Evolutionary conservation across 2,888 invertebrate species (phyloP).

Genomic region (Eurois occulta): DNA sequence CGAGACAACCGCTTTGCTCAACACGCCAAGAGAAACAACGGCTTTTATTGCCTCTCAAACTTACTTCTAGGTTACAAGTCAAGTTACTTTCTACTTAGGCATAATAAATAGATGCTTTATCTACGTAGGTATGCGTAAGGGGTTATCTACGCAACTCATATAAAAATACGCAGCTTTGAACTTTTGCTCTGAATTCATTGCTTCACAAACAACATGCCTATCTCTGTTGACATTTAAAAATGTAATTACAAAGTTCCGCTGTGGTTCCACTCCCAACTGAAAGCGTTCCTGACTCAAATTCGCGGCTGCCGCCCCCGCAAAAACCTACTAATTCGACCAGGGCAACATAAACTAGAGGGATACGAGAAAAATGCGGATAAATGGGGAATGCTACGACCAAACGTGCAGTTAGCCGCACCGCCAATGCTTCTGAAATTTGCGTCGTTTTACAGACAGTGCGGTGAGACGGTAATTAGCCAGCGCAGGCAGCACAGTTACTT

Average conservation of each 20-base stretch:
- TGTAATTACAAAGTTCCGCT: conserved; percentile 48
- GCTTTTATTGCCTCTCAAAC: conserved; percentile 48
- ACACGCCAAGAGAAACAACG: conserved; percentile 38
- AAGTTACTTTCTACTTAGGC: conserved; percentile 18
- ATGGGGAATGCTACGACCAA: conserved; percentile 72
- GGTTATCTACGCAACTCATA: neutral
- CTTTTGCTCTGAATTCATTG: conserved; percentile 42
- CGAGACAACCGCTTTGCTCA: conserved; percentile 48
- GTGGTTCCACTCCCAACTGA: conserved; percentile 33
- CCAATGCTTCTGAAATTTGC: conserved; percentile 83
- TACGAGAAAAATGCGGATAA: conserved; percentile 73
- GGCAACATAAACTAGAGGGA: conserved; percentile 75
- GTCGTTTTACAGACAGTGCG: conserved; percentile 74
- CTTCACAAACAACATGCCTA: conserved; percentile 40
- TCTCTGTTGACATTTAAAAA: conserved; percentile 52
- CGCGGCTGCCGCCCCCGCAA: conserved; percentile 74
- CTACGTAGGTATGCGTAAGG: neutral
- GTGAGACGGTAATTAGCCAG: conserved; percentile 79
- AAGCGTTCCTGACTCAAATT: conserved; percentile 50
- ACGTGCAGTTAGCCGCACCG: conserved; percentile 79
- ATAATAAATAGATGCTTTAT: neutral
- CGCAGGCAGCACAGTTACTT: conserved; percentile 76
- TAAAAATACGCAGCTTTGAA: conserved; percentile 11
- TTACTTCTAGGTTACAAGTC: conserved; percentile 41
- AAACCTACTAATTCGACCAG: conserved; percentile 76